Evolutionary conservation across 2,797 vertebrate genomes (phyloP).

Genomic region (Siniperca obscura): DNA sequence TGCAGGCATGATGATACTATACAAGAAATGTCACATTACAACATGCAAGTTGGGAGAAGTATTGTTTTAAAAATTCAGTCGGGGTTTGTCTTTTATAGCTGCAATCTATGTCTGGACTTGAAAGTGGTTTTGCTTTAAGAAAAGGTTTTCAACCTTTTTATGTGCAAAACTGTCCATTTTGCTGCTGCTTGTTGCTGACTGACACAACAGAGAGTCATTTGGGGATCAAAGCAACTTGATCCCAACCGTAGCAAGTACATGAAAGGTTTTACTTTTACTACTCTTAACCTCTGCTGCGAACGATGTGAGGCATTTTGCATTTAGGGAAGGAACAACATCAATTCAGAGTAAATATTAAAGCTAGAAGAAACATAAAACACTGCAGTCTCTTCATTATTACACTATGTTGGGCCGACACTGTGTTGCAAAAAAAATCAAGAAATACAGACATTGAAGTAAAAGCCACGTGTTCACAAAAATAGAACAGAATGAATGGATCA

Average conservation of each 20-base stretch:
- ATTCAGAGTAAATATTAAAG: constrained; percentile 15
- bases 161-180: constrained; percentile 13
- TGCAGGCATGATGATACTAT: constrained; percentile 12
- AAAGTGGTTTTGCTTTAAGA: constrained; percentile 16
- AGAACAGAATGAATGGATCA: not conserved
- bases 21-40: constrained; percentile 28
- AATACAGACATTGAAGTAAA: not conserved
- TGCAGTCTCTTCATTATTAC: constrained; percentile 10
- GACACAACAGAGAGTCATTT: constrained; percentile 13
- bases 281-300: not conserved
- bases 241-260: not conserved
- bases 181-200: constrained; percentile 12
- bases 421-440: not conserved
- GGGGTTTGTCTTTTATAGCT: constrained; percentile 25
- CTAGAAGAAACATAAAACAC: not conserved
- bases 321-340: not conserved
- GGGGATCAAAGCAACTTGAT: no score
- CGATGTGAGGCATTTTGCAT: not conserved
- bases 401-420: not conserved
- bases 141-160: constrained; percentile 18
- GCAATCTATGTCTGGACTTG: constrained; percentile 17
- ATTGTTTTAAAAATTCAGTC: constrained; percentile 26
- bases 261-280: constrained; percentile 5
- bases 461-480: not conserved
- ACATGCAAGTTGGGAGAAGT: not conserved